Evolutionary conservation across 1,140 invertebrate genomes (phyloP).

Genomic region (Wasmannia auropunctata): DNA sequence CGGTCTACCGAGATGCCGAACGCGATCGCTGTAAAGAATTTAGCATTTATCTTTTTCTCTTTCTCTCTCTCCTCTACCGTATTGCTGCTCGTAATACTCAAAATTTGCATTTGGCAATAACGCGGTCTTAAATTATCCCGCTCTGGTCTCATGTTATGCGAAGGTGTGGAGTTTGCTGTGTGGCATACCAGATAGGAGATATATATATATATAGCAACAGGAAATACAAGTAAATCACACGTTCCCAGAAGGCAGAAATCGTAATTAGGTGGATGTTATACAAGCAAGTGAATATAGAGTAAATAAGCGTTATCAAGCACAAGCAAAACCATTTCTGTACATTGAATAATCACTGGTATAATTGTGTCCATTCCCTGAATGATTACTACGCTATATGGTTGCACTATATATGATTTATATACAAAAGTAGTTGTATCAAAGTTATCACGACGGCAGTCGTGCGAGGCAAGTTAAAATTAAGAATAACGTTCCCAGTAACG

Average conservation of each 20-base stretch:
- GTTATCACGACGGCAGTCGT: not conserved
- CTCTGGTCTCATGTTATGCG: slow-evolving; percentile 69
- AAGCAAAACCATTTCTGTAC: slow-evolving; percentile 72
- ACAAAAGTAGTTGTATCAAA: slow-evolving; percentile 47
- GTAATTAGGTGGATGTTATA: slow-evolving; percentile 23
- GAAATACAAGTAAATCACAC: slow-evolving; percentile 57
- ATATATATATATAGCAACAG: slow-evolving; percentile 46
- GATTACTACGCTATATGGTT: slow-evolving; percentile 49
- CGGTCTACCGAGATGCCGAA: not conserved
- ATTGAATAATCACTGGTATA: slow-evolving; percentile 80
- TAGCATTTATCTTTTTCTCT: slow-evolving; percentile 13
- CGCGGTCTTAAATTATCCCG: slow-evolving; percentile 46
- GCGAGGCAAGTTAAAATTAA: slow-evolving; percentile 6
- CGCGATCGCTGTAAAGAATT: not conserved
- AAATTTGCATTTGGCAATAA: slow-evolving; percentile 36
- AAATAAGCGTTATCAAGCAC: slow-evolving; percentile 76
- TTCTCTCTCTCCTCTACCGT: slow-evolving; percentile 3
- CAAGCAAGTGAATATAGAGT: slow-evolving; percentile 50
- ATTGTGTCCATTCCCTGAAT: slow-evolving; percentile 81
- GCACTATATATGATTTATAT: slow-evolving; percentile 32
- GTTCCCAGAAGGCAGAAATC: slow-evolving; percentile 20
- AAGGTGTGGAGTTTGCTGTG: slow-evolving; percentile 83
- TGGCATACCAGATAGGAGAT: slow-evolving; percentile 74
- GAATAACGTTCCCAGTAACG: not conserved
- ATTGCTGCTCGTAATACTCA: slow-evolving; percentile 17